A percentile compares a stretch with the other conserved stretches of the same genome.
Evolutionary conservation across 2,113 vertebrate species (phyloP).

Genomic region (Protobothrops mucrosquamatus): DNA sequence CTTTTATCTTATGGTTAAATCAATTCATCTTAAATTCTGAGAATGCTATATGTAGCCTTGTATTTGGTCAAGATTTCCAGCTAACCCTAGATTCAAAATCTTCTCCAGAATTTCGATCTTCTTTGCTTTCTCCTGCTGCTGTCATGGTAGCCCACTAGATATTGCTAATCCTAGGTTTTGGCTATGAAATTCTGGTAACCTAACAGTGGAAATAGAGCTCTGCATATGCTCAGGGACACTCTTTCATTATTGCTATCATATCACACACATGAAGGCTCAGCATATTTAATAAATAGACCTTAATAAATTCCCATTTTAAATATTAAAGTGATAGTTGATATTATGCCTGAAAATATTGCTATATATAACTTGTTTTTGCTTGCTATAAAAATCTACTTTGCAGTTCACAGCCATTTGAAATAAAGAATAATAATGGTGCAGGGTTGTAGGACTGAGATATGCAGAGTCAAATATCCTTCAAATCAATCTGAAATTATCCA

Average conservation of each 20-base stretch:
- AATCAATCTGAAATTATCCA: background rate
- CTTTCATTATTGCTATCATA: background rate
- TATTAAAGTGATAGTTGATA: background rate
- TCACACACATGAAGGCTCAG: background rate
- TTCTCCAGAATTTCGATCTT: background rate
- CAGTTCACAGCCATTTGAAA: background rate
- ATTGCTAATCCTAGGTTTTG: background rate
- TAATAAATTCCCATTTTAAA: background rate
- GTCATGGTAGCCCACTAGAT: background rate
- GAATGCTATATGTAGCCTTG: background rate
- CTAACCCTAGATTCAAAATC: background rate
- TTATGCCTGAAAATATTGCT: background rate
- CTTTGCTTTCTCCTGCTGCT: background rate
- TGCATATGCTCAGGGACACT: background rate
- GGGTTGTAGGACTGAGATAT: background rate
- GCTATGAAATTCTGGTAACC: background rate
- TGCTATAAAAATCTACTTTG: background rate
- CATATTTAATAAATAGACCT: background rate
- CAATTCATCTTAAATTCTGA: background rate
- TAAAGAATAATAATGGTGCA: background rate
- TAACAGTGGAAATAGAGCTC: background rate
- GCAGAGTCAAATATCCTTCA: background rate
- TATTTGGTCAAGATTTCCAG: background rate
- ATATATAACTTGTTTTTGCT: background rate
- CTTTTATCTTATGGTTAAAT: accelerated